Evolutionary conservation across 1,140 invertebrate species (phyloP), one percentile per base, ranked within the genome.

Genomic region (Battus philenor): DNA sequence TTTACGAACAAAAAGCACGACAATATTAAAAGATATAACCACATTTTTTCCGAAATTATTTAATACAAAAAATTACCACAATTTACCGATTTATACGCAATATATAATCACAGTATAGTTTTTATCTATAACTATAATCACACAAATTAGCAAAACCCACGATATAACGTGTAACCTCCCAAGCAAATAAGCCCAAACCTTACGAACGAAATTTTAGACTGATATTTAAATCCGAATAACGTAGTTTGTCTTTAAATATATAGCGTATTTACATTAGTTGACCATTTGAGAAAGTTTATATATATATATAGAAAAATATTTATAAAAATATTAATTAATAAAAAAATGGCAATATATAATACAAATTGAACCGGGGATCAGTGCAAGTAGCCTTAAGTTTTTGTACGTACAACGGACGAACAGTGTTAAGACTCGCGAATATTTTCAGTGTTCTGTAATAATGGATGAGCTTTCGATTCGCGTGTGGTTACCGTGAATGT

Each of bases 231-330:
- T 72, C 73, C 72, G 63, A 73, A 79, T 77, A 68, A 55, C 38
- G 64, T 76, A 74, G 68, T 29, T 54, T 44, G 62, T 30, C 55
- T 64, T 56, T 65, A 63, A 41, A 50, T 47, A 49, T 64, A 82
- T 80, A 81, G 69, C 53, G 70, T 82, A 85, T 85, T 85, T 85
- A 85, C 81, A 83, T 83, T 85, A 85, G 81, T 85, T 85, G 81
- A 83, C 46, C 50, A 76, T 83, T 85, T 85, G 70, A 85, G 70
- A 85, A 83, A 81, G 75, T 85, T 85, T 83, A 83, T 82, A 81
- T 68, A 63, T 69, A 68, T 57, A 47, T 32, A 36, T 46, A 47
- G 44, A 32, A 47, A 41, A 52, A 54, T 50, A 44, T 56, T 53
- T 54, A 53, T 58, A 62, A 54, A 51, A 64, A 62, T 61, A 65